Conservation (phyloP, 2,888 invertebrate species). For the Endotricha flammealis region DNA sequence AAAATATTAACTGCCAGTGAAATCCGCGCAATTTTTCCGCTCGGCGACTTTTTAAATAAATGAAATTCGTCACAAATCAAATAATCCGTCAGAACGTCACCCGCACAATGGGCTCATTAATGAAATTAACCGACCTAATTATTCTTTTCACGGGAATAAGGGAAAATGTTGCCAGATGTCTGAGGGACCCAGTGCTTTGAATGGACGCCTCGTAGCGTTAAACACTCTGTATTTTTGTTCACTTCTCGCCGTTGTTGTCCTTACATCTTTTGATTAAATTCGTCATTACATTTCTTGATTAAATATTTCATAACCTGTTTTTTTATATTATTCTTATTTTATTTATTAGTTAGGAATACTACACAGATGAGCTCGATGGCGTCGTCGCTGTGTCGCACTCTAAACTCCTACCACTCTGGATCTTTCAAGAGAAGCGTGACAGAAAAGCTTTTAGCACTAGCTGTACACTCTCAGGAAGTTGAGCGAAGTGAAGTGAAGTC, state of each 20-base stretch:
- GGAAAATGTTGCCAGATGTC: slow-evolving; percentile 19
- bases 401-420: too few relatives aligned
- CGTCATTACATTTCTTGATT: neutral
- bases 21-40: slow-evolving; percentile 27
- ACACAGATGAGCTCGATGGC: too few relatives aligned
- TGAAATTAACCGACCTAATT: slow-evolving; percentile 60
- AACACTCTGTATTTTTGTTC: neutral
- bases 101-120: slow-evolving; percentile 52
- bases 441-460: too few relatives aligned
- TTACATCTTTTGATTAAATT: neutral
- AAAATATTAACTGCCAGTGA: slow-evolving; percentile 6
- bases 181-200: slow-evolving; percentile 17
- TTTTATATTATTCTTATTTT: too few relatives aligned
- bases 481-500: too few relatives aligned
- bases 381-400: too few relatives aligned
- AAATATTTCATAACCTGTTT: too few relatives aligned
- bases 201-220: slow-evolving; percentile 12
- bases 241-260: neutral
- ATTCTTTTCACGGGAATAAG: slow-evolving; percentile 38
- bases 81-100: slow-evolving; percentile 33
- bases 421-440: too few relatives aligned
- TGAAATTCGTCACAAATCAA: slow-evolving; percentile 49
- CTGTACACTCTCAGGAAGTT: too few relatives aligned
- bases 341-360: too few relatives aligned
- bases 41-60: slow-evolving; percentile 34